phyloP scores from a whole-genome alignment of 2,888 invertebrate genomes.

The Formica aserva region DNA sequence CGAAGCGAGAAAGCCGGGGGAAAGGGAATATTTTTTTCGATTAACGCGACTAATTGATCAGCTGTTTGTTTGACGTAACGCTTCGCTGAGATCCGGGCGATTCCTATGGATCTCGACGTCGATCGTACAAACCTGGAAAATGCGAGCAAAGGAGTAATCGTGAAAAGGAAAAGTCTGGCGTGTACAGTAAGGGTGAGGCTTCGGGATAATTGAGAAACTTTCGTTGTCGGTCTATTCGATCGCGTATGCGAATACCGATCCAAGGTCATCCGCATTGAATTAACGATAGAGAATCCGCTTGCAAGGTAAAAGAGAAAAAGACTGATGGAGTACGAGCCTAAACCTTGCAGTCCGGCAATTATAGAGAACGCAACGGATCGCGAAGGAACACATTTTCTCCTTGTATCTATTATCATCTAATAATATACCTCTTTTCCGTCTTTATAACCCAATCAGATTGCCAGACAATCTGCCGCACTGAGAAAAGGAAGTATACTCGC shows the following conservation, averaged over 20 bases:
- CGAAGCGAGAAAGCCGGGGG: constrained; percentile 35
- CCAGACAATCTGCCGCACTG: constrained; percentile 37
- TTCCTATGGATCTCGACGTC: constrained; percentile 61
- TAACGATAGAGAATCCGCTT: constrained; percentile 31
- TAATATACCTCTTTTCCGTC: constrained; percentile 42
- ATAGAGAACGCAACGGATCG: constrained; percentile 43
- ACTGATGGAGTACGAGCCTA: constrained; percentile 77
- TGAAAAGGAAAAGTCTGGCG: neutral
- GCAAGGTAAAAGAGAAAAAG: constrained; percentile 65
- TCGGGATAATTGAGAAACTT: constrained; percentile 33
- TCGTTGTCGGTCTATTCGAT: constrained; percentile 56
- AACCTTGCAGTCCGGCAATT: constrained; percentile 46
- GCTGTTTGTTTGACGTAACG: neutral
- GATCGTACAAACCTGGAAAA: constrained; percentile 64
- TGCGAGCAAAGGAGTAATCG: constrained; percentile 44
- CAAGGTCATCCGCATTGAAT: neutral
- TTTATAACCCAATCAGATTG: constrained; percentile 45
- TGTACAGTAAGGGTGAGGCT: constrained; percentile 17
- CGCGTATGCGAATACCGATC: constrained; percentile 21
- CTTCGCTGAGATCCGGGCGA: constrained; percentile 49
- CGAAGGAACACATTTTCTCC: constrained; percentile 15
- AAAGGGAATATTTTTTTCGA: neutral
- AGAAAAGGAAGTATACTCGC: constrained; percentile 35
- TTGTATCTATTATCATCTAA: constrained; percentile 57
- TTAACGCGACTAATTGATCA: constrained; percentile 33